phyloP scores from a whole-genome alignment of 2,888 invertebrate genomes.

The Hyppa rectilinea region DNA sequence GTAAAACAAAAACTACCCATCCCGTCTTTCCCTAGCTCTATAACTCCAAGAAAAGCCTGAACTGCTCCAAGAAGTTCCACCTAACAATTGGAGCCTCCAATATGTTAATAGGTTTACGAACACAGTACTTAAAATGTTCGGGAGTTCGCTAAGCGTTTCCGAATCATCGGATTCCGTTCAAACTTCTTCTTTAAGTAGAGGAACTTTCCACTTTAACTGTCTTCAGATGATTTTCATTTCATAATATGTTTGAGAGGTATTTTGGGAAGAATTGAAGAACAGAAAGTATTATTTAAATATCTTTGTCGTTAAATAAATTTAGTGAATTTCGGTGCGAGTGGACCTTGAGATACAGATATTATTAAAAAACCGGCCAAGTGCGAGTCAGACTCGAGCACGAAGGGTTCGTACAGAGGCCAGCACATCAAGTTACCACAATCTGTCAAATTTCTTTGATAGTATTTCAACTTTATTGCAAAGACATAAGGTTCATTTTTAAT shows the following conservation, averaged over 20 bases:
- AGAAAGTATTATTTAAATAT: too few species aligned
- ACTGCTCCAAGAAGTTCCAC: constrained; percentile 30
- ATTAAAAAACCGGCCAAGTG: too few species aligned
- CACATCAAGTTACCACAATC: too few species aligned
- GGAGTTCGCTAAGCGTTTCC: constrained; percentile 63
- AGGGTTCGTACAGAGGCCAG: too few species aligned
- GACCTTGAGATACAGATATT: too few species aligned
- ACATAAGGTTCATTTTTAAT: too few species aligned
- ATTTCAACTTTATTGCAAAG: too few species aligned
- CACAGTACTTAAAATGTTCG: constrained; percentile 67
- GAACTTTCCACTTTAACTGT: constrained; percentile 66
- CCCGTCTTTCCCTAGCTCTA: neutral
- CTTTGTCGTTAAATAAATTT: too few species aligned
- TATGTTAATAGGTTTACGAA: constrained; percentile 70
- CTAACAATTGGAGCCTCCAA: constrained; percentile 52
- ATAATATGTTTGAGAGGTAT: constrained; percentile 50
- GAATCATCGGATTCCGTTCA: constrained; percentile 66
- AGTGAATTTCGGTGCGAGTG: too few species aligned
- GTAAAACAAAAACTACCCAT: too few species aligned
- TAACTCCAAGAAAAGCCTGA: constrained; percentile 21
- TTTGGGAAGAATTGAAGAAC: constrained; percentile 21
- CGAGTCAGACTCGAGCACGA: too few species aligned
- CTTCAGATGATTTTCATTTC: constrained; percentile 53
- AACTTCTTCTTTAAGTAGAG: constrained; percentile 56
- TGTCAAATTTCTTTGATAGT: too few species aligned